Conservation (phyloP, 2,797 vertebrate species). For the Mareca strepera region DNA sequence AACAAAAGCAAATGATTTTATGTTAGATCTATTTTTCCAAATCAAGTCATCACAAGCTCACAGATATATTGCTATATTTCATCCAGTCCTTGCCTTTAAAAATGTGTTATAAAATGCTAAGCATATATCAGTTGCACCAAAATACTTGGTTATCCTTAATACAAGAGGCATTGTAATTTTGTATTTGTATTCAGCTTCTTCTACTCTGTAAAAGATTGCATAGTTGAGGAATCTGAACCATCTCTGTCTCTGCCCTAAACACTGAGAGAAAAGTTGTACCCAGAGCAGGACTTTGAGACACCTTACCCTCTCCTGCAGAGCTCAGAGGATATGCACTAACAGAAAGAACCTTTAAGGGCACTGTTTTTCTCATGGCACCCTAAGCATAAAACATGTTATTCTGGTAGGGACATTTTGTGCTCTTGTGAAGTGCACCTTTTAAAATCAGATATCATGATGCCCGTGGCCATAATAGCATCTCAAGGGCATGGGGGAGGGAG, state of each 20-base stretch:
- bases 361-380: neutral
- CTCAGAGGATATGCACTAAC: neutral
- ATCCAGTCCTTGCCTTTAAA: neutral
- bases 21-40: neutral
- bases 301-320: neutral
- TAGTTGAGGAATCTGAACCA: neutral
- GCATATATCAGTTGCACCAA: neutral
- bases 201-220: neutral
- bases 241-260: neutral
- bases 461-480: conserved; percentile 6
- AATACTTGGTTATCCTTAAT: neutral
- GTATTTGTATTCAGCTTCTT: neutral
- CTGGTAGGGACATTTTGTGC: neutral
- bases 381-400: neutral
- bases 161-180: neutral
- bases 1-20: neutral
- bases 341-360: neutral
- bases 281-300: neutral
- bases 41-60: neutral
- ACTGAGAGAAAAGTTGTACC: neutral
- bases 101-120: neutral
- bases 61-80: neutral
- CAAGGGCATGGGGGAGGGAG: neutral
- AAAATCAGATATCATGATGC: conserved; percentile 26
- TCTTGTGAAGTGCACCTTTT: conserved; percentile 25